Conservation (phyloP, 2,797 vertebrate species). For the Hippopotamyrus pictus region DNA sequence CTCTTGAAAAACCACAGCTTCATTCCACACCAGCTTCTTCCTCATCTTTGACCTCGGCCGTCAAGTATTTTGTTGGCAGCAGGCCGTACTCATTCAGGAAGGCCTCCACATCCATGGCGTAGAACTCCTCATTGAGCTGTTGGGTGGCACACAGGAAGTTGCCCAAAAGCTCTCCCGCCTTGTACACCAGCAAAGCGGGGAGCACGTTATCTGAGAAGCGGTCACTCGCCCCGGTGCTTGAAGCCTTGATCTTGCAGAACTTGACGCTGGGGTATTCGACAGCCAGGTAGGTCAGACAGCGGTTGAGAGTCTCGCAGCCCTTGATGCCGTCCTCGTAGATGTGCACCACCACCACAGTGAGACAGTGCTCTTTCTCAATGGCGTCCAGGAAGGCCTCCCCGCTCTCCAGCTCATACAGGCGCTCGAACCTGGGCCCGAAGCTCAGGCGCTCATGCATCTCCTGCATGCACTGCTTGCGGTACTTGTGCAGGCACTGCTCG, state of each 20-base stretch:
- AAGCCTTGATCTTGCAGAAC: slow-evolving; percentile 90
- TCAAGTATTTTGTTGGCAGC: slow-evolving; percentile 77
- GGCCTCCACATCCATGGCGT: slow-evolving; percentile 85
- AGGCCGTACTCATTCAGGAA: slow-evolving; percentile 93
- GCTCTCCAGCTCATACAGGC: slow-evolving; percentile 75
- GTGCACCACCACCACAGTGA: slow-evolving; percentile 82
- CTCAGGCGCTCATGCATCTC: slow-evolving; percentile 93
- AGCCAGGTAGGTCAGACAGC: slow-evolving; percentile 78
- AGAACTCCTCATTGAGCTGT: slow-evolving; percentile 84
- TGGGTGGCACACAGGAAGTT: slow-evolving; percentile 83
- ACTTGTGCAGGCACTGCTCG: slow-evolving; percentile 80
- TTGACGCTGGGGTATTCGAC: slow-evolving; percentile 79
- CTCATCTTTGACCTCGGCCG: slow-evolving; percentile 52
- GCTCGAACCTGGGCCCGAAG: slow-evolving; percentile 83
- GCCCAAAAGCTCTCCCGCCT: slow-evolving; percentile 86
- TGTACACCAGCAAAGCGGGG: slow-evolving; percentile 86
- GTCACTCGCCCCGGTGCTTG: slow-evolving; percentile 77
- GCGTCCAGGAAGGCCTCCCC: slow-evolving; percentile 80
- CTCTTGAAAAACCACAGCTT: background rate
- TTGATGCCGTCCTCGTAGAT: slow-evolving; percentile 79
- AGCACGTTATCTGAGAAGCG: slow-evolving; percentile 83
- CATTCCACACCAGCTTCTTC: slow-evolving; percentile 60
- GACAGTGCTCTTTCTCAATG: slow-evolving; percentile 84
- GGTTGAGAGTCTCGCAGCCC: slow-evolving; percentile 83
- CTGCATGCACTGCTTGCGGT: slow-evolving; percentile 90